phyloP scores from a whole-genome alignment of 2,888 invertebrate genomes.

The Diploptera punctata region DNA sequence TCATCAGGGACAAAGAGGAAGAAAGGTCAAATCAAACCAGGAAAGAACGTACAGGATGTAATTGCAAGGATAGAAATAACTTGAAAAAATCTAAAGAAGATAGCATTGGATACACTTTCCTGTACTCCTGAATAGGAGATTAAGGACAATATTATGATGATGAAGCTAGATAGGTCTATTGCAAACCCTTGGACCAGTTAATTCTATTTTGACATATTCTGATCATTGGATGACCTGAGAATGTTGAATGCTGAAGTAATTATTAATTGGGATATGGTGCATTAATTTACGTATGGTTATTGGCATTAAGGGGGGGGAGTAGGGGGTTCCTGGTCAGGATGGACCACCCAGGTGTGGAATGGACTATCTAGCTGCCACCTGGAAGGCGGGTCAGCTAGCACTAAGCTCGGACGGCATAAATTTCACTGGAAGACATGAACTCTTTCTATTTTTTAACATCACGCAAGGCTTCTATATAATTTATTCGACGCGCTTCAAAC shows the following conservation, averaged over 20 bases:
- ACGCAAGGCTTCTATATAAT: constrained; percentile 15
- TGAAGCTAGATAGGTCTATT: no score
- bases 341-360: constrained; percentile 43
- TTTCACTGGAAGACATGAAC: constrained; percentile 28
- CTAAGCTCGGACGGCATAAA: constrained; percentile 36
- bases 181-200: no score
- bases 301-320: constrained; percentile 24
- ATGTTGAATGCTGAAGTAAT: constrained; percentile 35
- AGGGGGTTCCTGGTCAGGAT: constrained; percentile 1
- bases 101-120: no score
- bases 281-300: constrained; percentile 35
- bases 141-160: no score
- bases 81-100: no score
- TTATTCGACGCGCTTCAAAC: constrained; percentile 31
- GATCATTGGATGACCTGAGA: no score
- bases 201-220: no score
- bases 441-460: not conserved
- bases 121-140: no score
- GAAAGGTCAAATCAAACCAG: no score
- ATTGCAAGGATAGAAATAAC: no score
- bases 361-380: constrained; percentile 40
- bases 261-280: constrained; percentile 37
- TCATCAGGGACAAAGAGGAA: no score
- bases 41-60: no score
- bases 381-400: constrained; percentile 40